These are phyloP conservation scores for Muscicapa comitata DNA, from an alignment of 2,797 vertebrate species.

Conservation along the genomic window DNA sequence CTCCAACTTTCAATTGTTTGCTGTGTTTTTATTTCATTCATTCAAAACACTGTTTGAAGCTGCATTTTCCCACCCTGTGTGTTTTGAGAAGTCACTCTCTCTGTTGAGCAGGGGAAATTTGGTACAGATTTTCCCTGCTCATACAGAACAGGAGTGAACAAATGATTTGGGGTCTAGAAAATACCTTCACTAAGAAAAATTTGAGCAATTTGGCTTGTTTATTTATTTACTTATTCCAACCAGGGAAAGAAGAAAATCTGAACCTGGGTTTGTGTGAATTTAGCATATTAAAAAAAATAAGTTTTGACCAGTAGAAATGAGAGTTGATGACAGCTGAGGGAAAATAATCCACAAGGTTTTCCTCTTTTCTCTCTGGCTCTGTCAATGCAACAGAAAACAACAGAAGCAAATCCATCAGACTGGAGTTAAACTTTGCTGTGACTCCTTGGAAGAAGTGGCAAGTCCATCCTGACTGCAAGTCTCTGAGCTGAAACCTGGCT, in stretches of 20 bases:
- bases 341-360: not conserved
- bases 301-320: not conserved
- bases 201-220: not conserved
- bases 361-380: not conserved
- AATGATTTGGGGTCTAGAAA: not conserved
- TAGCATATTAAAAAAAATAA: not conserved
- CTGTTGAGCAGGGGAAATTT: not conserved
- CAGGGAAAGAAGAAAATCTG: not conserved
- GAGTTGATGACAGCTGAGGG: not conserved
- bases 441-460: not conserved
- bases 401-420: not conserved
- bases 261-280: not conserved
- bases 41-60: not conserved
- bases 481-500: not conserved
- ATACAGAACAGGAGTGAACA: not conserved
- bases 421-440: not conserved
- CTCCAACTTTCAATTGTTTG: not conserved
- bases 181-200: not conserved
- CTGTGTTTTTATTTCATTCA: not conserved
- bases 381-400: not conserved
- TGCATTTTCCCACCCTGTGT: not conserved
- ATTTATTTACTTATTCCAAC: not conserved
- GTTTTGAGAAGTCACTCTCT: not conserved
- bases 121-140: not conserved
- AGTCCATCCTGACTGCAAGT: not conserved